These are phyloP conservation scores for Strigamia maritima DNA, from an alignment of 2,888 invertebrate species.

Conservation along the genomic window DNA sequence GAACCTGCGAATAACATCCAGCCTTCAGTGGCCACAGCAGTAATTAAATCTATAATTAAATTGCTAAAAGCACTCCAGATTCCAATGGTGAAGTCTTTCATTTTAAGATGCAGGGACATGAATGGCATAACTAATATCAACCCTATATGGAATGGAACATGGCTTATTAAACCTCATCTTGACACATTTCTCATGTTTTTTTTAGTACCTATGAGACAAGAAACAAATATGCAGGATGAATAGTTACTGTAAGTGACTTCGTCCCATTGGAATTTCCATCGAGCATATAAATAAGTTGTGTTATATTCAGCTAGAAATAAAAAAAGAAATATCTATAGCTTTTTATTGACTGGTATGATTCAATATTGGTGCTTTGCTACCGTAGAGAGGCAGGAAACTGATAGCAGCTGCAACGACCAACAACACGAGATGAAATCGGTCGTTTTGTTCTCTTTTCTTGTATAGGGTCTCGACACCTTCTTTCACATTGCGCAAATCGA, in stretches of 20 bases:
- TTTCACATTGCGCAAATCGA: conserved; percentile 28
- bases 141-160: background rate
- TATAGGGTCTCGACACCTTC: background rate
- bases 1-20: background rate
- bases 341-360: background rate
- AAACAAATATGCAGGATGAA: background rate
- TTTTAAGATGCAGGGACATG: background rate
- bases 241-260: background rate
- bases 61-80: conserved; percentile 5
- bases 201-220: background rate
- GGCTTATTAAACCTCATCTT: background rate
- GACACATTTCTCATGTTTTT: background rate
- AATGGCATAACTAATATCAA: background rate
- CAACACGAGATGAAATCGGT: conserved; percentile 6
- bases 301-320: background rate
- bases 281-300: background rate
- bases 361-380: background rate
- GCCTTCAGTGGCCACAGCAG: background rate
- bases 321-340: background rate
- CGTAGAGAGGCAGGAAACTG: conserved; percentile 2
- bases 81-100: background rate
- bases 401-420: conserved; percentile 14
- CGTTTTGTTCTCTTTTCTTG: conserved; percentile 5
- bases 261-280: background rate
- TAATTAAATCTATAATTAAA: conserved; percentile 10